Base-by-base conservation (phyloP, 2,888 invertebrate genomes). In the Congeria kusceri region DNA sequence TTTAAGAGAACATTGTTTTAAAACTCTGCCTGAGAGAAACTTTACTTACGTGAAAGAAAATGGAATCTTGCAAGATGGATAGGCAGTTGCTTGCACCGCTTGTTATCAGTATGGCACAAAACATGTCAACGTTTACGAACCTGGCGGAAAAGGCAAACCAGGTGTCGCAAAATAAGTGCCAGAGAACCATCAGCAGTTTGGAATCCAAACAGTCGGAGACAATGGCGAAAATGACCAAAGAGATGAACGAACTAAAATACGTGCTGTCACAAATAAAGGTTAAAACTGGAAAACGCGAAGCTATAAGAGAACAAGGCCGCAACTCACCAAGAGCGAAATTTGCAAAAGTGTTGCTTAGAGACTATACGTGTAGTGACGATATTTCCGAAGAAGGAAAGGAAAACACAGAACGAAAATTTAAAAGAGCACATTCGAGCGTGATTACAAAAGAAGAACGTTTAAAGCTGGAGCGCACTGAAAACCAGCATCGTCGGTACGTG, bases 211-310 rank as follows among this genome's bases (percentile, higher is more conserved):
- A 74, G 18, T 67, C 62, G 20, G 68, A 75, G 29, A 70, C 59
- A 1, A 18, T 75, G 20, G 81, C 75, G 20, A 81, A 77, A 53
- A 77, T 81, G 77, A 71, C 72, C 46, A 81, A 81, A 62, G 81
- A 81, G 44, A 71, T 81, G 77, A 69, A 65, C 32, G 73, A 72
- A 20, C 58, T 81, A 2, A 81, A 81, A 63, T 61, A 74, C 53
- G 81, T 74, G 66, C 63, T 81, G 4, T 56, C 68, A n/a, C 28
- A 71, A 28, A 68, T 74, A 28, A 77, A 77, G 53, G n/a, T 47
- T 13, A 53, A 61, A 27, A 39, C 20, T 20, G 58, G 44, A 15
- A 81, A 81, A 39, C 77, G 81, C 13, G 63, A 63, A 15, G 71
- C 68, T 20, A 67, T 61, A 57, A 81, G 68, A 39, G 81, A 81